phyloP scores from a whole-genome alignment of 2,888 invertebrate species.

The Metalampra italica region DNA sequence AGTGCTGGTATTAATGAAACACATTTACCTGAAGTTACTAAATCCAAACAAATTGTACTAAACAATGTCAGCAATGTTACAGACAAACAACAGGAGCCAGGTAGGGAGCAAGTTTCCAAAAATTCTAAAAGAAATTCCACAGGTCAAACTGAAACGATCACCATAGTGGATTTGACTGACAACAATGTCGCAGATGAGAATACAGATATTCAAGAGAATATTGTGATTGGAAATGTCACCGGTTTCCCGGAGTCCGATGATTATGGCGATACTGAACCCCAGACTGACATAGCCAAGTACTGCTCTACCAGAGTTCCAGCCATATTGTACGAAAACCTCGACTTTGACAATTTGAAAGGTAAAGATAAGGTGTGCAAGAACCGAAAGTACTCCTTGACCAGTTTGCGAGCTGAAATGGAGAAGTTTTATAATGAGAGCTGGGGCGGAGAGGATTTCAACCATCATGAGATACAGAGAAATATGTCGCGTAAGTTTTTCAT shows the following conservation, averaged over 20 bases:
- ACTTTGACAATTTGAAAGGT: constrained; percentile 68
- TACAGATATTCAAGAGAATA: constrained; percentile 48
- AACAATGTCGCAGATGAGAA: constrained; percentile 20
- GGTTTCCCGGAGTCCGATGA: constrained; percentile 48
- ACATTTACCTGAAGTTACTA: constrained; percentile 61
- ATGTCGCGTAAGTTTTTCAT: constrained; percentile 80
- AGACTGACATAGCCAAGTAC: constrained; percentile 37
- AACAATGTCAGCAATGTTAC: constrained; percentile 29
- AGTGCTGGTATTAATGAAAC: constrained; percentile 76
- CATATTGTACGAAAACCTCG: constrained; percentile 62
- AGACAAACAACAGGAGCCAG: constrained; percentile 14
- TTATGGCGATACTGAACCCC: constrained; percentile 29
- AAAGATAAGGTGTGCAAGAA: constrained; percentile 50
- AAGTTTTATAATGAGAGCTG: constrained; percentile 82
- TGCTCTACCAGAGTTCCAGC: constrained; percentile 67
- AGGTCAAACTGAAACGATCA: constrained; percentile 9
- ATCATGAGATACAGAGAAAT: constrained; percentile 74
- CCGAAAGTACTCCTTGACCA: constrained; percentile 55
- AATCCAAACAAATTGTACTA: constrained; percentile 8
- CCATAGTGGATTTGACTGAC: constrained; percentile 51
- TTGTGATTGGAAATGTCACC: constrained; percentile 63
- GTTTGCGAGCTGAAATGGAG: constrained; percentile 75
- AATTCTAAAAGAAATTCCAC: constrained; percentile 3
- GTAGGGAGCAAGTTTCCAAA: not conserved
- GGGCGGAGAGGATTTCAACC: constrained; percentile 81